Evolutionary conservation across 2,113 vertebrate genomes (phyloP).

Genomic region (Ginglymostoma cirratum): DNA sequence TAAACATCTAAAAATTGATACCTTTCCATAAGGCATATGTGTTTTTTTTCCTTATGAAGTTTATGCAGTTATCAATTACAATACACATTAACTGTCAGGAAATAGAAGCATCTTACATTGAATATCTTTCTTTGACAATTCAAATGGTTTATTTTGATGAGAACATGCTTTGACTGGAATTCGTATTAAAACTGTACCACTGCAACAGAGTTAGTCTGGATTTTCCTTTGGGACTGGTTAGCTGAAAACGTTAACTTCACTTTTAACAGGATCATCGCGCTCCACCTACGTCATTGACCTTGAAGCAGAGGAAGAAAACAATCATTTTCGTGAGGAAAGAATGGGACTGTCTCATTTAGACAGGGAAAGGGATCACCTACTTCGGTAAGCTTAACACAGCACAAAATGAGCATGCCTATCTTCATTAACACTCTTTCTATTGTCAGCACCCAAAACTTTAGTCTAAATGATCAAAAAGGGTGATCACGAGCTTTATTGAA

Average conservation of each 20-base stretch:
- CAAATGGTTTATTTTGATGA: neutral
- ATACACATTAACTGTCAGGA: neutral
- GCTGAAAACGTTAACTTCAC: neutral
- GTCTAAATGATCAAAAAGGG: neutral
- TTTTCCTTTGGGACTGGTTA: neutral
- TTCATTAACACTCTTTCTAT: neutral
- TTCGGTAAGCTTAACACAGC: conserved; percentile 61
- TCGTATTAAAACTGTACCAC: neutral
- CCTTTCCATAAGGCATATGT: neutral
- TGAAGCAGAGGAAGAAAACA: conserved; percentile 74
- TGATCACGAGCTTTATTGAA: neutral
- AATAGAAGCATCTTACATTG: neutral
- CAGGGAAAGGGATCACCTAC: conserved; percentile 72
- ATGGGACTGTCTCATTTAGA: conserved; percentile 69
- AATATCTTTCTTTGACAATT: neutral
- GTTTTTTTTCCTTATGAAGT: neutral
- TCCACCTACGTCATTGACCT: conserved; percentile 70
- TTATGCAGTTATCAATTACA: neutral
- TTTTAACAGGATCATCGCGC: conserved; percentile 54
- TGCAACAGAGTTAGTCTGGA: neutral
- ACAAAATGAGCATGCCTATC: neutral
- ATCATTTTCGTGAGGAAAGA: conserved; percentile 74
- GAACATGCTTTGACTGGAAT: too few relatives aligned
- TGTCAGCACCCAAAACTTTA: neutral
- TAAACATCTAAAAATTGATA: neutral